Percentiles rank a stretch among this genome's conserved stretches.
Evolutionary conservation across 2,888 invertebrate species (phyloP).

Genomic region (Sinotaia quadrata): DNA sequence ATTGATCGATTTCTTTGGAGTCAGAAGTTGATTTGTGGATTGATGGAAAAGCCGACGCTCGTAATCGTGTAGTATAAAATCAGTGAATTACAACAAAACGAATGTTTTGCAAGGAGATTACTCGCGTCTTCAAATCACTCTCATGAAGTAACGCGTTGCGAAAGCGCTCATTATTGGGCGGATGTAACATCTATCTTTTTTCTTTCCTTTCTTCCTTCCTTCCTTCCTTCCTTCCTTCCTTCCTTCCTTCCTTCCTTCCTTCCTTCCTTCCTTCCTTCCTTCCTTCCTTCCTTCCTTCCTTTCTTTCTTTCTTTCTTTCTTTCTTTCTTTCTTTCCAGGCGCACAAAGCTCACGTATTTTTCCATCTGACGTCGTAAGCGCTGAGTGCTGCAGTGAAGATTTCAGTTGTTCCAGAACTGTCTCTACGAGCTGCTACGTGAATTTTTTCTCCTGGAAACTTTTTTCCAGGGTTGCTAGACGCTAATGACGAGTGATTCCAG

Average conservation of each 20-base stretch:
- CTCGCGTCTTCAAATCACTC: too few relatives aligned
- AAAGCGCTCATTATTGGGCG: too few relatives aligned
- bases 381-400: constrained; percentile 61
- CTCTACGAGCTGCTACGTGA: constrained; percentile 56
- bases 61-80: too few relatives aligned
- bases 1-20: too few relatives aligned
- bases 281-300: neutral
- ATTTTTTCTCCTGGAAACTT: constrained; percentile 51
- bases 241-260: constrained; percentile 11
- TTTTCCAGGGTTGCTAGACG: constrained; percentile 44
- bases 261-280: constrained; percentile 19
- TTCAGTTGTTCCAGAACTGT: constrained; percentile 67
- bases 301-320: neutral
- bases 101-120: too few relatives aligned
- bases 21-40: too few relatives aligned
- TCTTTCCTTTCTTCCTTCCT: neutral
- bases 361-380: constrained; percentile 54
- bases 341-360: constrained; percentile 8
- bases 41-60: too few relatives aligned
- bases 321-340: neutral
- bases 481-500: constrained; percentile 61
- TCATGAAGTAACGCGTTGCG: too few relatives aligned
- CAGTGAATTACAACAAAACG: too few relatives aligned
- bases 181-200: neutral
- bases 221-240: neutral